phyloP scores from a whole-genome alignment of 2,888 invertebrate genomes.

The Nomada flava region DNA sequence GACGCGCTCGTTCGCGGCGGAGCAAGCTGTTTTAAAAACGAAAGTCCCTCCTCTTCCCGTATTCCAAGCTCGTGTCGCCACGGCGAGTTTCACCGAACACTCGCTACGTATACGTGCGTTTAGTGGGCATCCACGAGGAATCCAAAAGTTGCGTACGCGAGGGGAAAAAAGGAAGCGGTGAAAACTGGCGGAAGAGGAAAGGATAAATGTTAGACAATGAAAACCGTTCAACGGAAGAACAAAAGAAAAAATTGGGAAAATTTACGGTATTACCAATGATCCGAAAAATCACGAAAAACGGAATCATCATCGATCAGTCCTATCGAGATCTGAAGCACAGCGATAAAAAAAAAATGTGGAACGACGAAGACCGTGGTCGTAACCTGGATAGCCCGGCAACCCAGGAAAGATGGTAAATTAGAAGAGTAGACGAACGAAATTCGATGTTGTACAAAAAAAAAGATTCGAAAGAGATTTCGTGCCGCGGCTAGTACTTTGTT shows the following conservation, averaged over 20 bases:
- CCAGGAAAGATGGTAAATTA: not conserved
- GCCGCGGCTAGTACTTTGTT: not conserved
- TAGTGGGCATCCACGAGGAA: constrained; percentile 62
- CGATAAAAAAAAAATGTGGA: not conserved
- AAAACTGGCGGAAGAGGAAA: constrained; percentile 33
- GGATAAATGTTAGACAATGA: constrained; percentile 32
- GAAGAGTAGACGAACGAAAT: constrained; percentile 6
- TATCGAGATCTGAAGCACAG: too few relatives aligned
- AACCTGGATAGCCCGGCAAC: not conserved
- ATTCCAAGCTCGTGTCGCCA: constrained; percentile 78
- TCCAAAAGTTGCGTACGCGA: constrained; percentile 56
- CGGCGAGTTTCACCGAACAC: constrained; percentile 80
- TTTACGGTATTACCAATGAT: not conserved
- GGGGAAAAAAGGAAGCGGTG: constrained; percentile 43
- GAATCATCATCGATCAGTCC: too few relatives aligned
- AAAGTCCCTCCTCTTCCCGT: constrained; percentile 80
- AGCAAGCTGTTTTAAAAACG: constrained; percentile 75
- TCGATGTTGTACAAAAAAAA: constrained; percentile 6
- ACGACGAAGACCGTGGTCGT: not conserved
- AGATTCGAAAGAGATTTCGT: not conserved
- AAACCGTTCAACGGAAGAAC: constrained; percentile 16
- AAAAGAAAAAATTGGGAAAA: constrained; percentile 9
- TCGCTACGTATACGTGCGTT: constrained; percentile 72
- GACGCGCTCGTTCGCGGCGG: constrained; percentile 44
- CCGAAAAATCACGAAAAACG: not conserved